Percentiles rank a stretch among this genome's conserved stretches.
Conservation (phyloP, 2,888 invertebrate genomes). For the Micropterix aruncella region DNA sequence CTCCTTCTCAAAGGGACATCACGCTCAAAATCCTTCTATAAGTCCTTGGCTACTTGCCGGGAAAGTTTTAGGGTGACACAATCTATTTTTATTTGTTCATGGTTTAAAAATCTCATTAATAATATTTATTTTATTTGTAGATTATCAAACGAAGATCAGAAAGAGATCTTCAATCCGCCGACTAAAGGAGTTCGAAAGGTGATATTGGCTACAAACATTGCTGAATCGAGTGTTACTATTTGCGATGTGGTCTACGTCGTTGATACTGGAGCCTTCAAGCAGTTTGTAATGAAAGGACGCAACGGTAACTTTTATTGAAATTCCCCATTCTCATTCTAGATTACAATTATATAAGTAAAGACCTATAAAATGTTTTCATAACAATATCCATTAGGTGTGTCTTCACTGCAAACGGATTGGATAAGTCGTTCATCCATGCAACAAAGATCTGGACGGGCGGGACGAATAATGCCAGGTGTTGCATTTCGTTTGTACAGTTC, state of each 20-base stretch:
- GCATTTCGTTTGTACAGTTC: conserved; percentile 36
- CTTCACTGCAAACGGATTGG: conserved; percentile 41
- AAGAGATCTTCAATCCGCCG: conserved; percentile 36
- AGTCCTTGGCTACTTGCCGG: too few species aligned
- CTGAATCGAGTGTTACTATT: conserved; percentile 61
- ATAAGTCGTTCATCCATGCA: conserved; percentile 45
- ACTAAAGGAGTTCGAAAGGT: conserved; percentile 44
- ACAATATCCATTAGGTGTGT: conserved; percentile 22
- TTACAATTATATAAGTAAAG: background rate
- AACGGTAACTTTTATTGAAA: conserved; percentile 21
- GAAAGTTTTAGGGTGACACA: too few species aligned
- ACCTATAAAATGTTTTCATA: too few species aligned
- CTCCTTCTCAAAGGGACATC: too few species aligned
- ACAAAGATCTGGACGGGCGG: conserved; percentile 55
- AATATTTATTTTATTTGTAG: conserved; percentile 23
- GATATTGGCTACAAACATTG: conserved; percentile 56
- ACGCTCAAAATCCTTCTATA: too few species aligned
- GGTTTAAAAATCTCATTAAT: too few species aligned
- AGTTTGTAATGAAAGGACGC: conserved; percentile 34
- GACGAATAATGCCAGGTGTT: conserved; percentile 48
- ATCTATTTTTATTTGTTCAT: too few species aligned
- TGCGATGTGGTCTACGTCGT: conserved; percentile 55
- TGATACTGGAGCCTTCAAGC: conserved; percentile 48
- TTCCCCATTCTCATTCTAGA: too few species aligned
- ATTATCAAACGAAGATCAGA: conserved; percentile 42